Evolutionary conservation across 1,140 invertebrate species (phyloP), one percentile per base, ranked within the genome.

Genomic region (Drosophila ficusphila): DNA sequence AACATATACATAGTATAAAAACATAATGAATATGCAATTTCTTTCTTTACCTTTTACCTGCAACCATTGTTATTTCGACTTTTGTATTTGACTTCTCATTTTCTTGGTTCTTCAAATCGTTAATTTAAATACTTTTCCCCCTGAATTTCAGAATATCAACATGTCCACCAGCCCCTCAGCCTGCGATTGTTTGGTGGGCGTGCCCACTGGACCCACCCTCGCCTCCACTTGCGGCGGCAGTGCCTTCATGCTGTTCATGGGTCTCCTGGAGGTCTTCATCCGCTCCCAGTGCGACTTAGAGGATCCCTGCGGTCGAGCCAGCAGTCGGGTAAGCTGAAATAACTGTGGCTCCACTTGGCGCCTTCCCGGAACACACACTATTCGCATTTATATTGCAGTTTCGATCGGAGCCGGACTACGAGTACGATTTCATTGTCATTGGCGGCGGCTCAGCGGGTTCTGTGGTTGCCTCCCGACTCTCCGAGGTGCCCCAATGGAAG

Each of bases 391-490:
- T 18, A 82, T 91, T 39, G 19, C 82, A 95, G 93, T 93, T 92
- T 67, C 92, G 93, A 16, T 91, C 92, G 2, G 92, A 93, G 51
- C 94, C 94, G 79, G 94, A 94, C 77, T 92, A 92, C 2, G 94
- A 95, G 75, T 97, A 97, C 91, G 96, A 97, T 91, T 97, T 97
- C 92, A 95, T 97, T 67, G 94, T 97, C 18, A 95, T 98, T 51
- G 97, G 97, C 1, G 96, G 96, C 3, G 97, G 97, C 0, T 97
- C 97, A 9, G 96, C 96, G 0, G 97, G 97, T 6, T 94, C 95
- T 12, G 96, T 96, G 19, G 95, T 97, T 8, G 96, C 96, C 4
- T 95, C 96, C 3, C 93, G 97, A 34, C 92, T 98, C 21, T 95
- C 95, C 0, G 95, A 97, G 81, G 94, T 96, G 25, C 94, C 94